These are phyloP conservation scores for Muscidifurax raptorellus DNA, from an alignment of 1,140 invertebrate genomes.

Conservation along the genomic window DNA sequence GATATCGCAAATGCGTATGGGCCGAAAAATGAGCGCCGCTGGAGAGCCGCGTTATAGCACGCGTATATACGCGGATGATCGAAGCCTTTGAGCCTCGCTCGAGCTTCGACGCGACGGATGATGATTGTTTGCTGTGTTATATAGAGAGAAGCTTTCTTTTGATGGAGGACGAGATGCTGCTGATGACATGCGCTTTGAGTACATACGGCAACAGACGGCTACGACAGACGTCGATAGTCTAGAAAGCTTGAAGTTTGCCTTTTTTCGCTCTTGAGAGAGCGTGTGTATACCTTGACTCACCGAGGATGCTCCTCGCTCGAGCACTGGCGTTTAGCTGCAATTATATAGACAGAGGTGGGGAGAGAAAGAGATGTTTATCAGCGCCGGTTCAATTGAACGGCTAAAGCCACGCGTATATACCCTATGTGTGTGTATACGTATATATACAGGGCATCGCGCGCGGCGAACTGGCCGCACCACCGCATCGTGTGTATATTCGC, in stretches of 20 bases:
- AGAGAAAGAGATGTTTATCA: constrained; percentile 30
- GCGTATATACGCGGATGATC: not conserved
- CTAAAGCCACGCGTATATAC: not conserved
- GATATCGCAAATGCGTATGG: not conserved
- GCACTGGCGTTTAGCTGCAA: not conserved
- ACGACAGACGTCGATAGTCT: too few species aligned
- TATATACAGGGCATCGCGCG: not conserved
- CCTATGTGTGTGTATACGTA: not conserved
- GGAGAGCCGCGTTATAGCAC: not conserved
- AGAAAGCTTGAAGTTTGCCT: too few species aligned
- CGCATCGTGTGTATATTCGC: not conserved
- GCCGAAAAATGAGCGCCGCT: not conserved
- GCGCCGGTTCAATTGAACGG: not conserved
- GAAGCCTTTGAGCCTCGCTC: not conserved
- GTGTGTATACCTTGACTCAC: too few species aligned
- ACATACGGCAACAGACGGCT: too few species aligned
- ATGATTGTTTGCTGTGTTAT: not conserved
- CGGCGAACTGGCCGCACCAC: not conserved
- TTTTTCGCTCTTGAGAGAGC: not conserved
- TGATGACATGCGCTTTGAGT: too few species aligned
- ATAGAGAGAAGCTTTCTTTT: too few species aligned
- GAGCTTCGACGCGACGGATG: not conserved
- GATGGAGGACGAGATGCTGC: too few species aligned
- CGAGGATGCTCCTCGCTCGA: not conserved
- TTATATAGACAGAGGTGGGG: not conserved